These are phyloP conservation scores for Antitype chi DNA, from an alignment of 2,888 invertebrate species.

Conservation along the genomic window DNA sequence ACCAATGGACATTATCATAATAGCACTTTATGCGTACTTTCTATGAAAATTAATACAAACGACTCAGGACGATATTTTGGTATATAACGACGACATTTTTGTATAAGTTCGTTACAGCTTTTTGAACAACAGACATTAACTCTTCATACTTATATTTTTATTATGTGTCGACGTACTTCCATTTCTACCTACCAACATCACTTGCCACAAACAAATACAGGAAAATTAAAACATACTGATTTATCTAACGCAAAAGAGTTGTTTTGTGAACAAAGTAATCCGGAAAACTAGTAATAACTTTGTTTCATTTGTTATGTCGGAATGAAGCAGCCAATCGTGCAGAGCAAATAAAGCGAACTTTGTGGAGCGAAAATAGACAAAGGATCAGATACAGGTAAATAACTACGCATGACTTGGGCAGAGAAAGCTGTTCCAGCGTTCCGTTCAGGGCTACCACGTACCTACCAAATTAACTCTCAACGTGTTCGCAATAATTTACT, in stretches of 20 bases:
- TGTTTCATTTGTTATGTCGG: constrained; percentile 85
- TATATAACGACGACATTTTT: constrained; percentile 45
- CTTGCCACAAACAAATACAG: constrained; percentile 25
- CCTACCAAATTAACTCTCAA: constrained; percentile 72
- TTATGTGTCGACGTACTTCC: constrained; percentile 1
- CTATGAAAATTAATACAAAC: constrained; percentile 72
- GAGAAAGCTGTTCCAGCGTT: constrained; percentile 82
- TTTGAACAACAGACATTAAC: constrained; percentile 29
- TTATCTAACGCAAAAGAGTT: constrained; percentile 62
- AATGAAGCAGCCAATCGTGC: constrained; percentile 87
- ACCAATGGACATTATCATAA: constrained; percentile 67
- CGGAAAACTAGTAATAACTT: constrained; percentile 84
- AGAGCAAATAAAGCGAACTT: constrained; percentile 86
- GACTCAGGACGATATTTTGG: constrained; percentile 65
- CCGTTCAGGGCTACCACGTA: constrained; percentile 75
- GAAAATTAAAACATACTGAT: constrained; percentile 59
- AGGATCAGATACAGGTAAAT: constrained; percentile 88
- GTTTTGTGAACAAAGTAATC: constrained; percentile 81
- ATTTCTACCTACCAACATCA: constrained; percentile 16
- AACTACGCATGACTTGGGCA: constrained; percentile 82
- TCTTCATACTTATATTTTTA: constrained; percentile 10
- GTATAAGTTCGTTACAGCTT: constrained; percentile 25
- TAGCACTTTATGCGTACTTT: constrained; percentile 67
- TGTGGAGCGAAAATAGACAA: constrained; percentile 89
- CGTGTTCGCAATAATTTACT: constrained; percentile 64